phyloP scores from a whole-genome alignment of 2,113 vertebrate genomes.

The Sinocyclocheilus anophthalmus region DNA sequence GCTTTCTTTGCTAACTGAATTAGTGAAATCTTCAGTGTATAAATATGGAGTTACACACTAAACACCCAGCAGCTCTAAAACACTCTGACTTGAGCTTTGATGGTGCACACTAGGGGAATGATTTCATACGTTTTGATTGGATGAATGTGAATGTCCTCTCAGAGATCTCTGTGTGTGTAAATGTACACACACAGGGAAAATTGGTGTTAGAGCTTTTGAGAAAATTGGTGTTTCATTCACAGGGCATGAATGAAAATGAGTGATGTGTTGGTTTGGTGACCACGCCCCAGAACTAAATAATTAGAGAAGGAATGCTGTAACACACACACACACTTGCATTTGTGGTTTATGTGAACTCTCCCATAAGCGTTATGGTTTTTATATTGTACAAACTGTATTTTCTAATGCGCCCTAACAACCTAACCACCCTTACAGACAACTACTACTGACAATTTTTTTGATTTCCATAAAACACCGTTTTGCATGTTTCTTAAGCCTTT shows the following conservation, averaged over 20 bases:
- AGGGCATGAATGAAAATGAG: neutral
- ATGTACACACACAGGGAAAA: no score
- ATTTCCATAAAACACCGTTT: no score
- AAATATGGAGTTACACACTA: neutral
- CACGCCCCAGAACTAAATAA: neutral
- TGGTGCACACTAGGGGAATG: neutral
- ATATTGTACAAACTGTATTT: no score
- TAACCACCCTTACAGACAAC: no score
- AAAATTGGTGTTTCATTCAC: no score
- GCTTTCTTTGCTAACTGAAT: neutral
- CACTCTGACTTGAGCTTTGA: neutral
- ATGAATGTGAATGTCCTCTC: neutral
- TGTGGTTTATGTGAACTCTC: no score
- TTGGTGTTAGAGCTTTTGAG: no score
- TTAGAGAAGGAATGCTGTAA: neutral
- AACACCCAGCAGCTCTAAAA: neutral
- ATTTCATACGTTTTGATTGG: neutral
- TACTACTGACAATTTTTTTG: no score
- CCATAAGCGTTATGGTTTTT: no score
- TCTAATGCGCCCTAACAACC: no score
- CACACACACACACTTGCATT: neutral
- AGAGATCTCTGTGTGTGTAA: neutral
- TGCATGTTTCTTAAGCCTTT: no score
- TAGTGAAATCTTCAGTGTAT: neutral
- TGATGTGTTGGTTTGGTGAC: neutral